A percentile compares a stretch with the other conserved stretches of the same genome.
phyloP scores from a whole-genome alignment of 64 coral and sea anemone genomes.

The Stylophora pistillata region DNA sequence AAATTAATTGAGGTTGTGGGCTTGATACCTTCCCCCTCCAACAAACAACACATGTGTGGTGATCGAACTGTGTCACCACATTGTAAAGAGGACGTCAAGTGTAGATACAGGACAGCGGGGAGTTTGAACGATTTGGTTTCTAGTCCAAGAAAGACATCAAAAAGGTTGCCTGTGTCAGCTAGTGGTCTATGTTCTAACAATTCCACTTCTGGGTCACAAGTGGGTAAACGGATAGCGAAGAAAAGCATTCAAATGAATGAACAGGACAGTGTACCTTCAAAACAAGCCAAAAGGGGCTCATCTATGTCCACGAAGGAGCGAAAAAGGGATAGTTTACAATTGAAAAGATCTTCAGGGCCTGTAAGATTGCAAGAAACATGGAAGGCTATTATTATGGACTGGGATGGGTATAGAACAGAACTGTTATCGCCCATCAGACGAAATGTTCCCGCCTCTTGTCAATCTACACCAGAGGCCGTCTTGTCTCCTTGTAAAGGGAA shows the following conservation, averaged over 20 bases:
- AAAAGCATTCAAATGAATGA: not conserved
- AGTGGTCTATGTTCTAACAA: not conserved
- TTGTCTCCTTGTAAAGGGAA: not conserved
- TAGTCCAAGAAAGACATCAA: not conserved
- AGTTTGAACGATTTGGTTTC: no score
- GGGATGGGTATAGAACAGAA: not conserved
- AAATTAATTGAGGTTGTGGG: no score
- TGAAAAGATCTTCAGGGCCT: not conserved
- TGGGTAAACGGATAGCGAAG: not conserved
- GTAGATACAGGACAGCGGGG: not conserved
- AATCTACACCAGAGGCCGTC: not conserved
- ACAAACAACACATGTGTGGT: not conserved
- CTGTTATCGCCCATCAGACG: conserved; percentile 12
- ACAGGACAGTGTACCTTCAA: not conserved
- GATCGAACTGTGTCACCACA: not conserved
- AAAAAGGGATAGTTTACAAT: not conserved
- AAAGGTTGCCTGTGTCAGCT: not conserved
- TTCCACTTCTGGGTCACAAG: not conserved
- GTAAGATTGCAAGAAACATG: not conserved
- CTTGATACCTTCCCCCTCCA: no score
- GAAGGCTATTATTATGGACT: not conserved
- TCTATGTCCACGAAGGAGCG: not conserved
- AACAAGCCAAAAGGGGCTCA: not conserved
- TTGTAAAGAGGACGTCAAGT: no score
- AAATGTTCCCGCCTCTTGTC: not conserved